Evolutionary conservation across 2,113 vertebrate species (phyloP).

Genomic region (Rhipidura dahli): DNA sequence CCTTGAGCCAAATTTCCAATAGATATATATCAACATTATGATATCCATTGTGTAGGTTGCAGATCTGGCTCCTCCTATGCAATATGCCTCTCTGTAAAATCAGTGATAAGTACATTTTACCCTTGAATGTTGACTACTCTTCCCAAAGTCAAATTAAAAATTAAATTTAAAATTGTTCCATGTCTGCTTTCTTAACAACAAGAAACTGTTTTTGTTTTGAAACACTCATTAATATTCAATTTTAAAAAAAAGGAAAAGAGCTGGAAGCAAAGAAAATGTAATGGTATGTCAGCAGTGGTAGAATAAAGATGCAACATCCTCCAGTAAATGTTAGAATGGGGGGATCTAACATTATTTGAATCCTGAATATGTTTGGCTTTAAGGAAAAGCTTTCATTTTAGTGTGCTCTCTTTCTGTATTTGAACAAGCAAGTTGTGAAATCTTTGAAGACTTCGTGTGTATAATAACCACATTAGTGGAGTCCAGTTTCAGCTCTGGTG

Average conservation of each 20-base stretch:
- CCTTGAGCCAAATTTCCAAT: neutral
- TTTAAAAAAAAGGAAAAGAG: neutral
- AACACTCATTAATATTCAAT: neutral
- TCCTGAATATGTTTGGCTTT: neutral
- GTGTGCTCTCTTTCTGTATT: neutral
- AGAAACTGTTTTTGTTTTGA: fast-evolving
- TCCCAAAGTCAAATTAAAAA: neutral
- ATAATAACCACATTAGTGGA: neutral
- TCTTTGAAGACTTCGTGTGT: neutral
- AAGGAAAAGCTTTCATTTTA: neutral
- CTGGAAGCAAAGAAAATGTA: neutral
- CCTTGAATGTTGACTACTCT: neutral
- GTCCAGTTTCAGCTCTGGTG: neutral
- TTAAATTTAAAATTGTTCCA: neutral
- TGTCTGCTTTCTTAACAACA: neutral
- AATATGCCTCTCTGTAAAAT: neutral
- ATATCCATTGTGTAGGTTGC: neutral
- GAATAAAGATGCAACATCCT: neutral
- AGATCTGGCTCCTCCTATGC: neutral
- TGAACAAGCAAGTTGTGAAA: neutral
- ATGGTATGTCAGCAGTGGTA: neutral
- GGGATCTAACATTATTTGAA: neutral
- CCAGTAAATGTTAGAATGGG: neutral
- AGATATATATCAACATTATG: neutral
- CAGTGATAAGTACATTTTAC: neutral